Evolutionary conservation across 2,888 invertebrate genomes (phyloP).

Genomic region (Aquatica leii): DNA sequence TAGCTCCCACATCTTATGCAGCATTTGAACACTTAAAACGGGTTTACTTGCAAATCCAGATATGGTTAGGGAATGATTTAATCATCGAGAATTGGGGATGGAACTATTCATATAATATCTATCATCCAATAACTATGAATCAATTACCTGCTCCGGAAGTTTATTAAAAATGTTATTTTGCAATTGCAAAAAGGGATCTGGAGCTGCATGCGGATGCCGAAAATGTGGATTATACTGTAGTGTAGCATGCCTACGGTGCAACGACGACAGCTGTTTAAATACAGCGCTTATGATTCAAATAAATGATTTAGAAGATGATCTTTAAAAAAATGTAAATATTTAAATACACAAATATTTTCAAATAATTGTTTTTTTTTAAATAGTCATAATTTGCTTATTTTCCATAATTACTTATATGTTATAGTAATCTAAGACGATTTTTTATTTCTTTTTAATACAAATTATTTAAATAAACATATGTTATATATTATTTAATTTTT

Average conservation of each 20-base stretch:
- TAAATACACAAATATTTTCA: not conserved
- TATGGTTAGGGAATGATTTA: not conserved
- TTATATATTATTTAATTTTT: no score
- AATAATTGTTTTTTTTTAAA: not conserved
- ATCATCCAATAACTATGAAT: not conserved
- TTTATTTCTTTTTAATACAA: no score
- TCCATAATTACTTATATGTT: not conserved
- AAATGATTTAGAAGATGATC: not conserved
- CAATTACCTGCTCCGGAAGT: not conserved
- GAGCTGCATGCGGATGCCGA: not conserved
- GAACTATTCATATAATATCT: not conserved
- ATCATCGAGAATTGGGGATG: slow-evolving; percentile 5
- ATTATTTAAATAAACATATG: no score
- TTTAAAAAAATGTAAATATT: not conserved
- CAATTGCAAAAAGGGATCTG: slow-evolving; percentile 4
- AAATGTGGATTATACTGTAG: slow-evolving; percentile 5
- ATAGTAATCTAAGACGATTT: no score
- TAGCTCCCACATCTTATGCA: not conserved
- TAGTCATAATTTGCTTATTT: not conserved
- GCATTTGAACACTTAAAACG: not conserved
- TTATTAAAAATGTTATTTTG: slow-evolving; percentile 11
- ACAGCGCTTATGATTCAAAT: not conserved
- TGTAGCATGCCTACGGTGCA: slow-evolving; percentile 6
- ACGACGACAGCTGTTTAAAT: not conserved
- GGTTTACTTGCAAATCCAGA: not conserved